A percentile compares a stretch with the other conserved stretches of the same genome.
Conservation (phyloP, 2,888 invertebrate genomes). For the Tetanocera ferruginea region DNA sequence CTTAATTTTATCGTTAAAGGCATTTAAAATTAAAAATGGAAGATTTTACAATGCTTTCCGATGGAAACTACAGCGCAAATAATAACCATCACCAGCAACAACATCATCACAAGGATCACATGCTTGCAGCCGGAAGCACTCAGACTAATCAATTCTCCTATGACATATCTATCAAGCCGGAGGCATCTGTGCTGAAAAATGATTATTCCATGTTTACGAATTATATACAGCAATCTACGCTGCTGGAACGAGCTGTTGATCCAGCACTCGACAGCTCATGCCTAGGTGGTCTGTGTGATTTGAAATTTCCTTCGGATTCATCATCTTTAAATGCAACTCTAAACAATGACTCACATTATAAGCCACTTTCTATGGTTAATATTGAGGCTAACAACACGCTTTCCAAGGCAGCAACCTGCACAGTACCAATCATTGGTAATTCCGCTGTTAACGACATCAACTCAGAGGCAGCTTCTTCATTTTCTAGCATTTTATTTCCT, state of each 20-base stretch:
- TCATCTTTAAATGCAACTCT: constrained; percentile 41
- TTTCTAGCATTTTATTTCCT: constrained; percentile 45
- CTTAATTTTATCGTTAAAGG: background rate
- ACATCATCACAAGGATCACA: constrained; percentile 64
- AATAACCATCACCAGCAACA: constrained; percentile 46
- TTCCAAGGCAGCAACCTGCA: constrained; percentile 40
- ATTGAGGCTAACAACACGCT: constrained; percentile 48
- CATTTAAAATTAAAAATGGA: constrained; percentile 54
- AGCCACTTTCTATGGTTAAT: constrained; percentile 48
- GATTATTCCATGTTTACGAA: constrained; percentile 50
- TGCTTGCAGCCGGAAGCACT: constrained; percentile 60
- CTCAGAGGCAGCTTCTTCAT: constrained; percentile 27
- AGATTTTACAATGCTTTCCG: constrained; percentile 56
- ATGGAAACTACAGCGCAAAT: constrained; percentile 38
- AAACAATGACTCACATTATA: constrained; percentile 37
- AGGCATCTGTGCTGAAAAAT: constrained; percentile 45
- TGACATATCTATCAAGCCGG: constrained; percentile 36
- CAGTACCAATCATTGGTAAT: constrained; percentile 22
- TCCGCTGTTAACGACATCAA: constrained; percentile 42
- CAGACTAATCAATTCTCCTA: constrained; percentile 48
- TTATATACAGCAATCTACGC: constrained; percentile 52
- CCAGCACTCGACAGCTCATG: constrained; percentile 49
- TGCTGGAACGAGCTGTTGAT: constrained; percentile 50
- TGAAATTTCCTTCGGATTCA: constrained; percentile 51
- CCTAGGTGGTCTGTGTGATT: constrained; percentile 49